Evolutionary conservation across 2,888 invertebrate species (phyloP), one percentile per base, ranked within the genome.

Genomic region (Tenthredo scrophulariae): DNA sequence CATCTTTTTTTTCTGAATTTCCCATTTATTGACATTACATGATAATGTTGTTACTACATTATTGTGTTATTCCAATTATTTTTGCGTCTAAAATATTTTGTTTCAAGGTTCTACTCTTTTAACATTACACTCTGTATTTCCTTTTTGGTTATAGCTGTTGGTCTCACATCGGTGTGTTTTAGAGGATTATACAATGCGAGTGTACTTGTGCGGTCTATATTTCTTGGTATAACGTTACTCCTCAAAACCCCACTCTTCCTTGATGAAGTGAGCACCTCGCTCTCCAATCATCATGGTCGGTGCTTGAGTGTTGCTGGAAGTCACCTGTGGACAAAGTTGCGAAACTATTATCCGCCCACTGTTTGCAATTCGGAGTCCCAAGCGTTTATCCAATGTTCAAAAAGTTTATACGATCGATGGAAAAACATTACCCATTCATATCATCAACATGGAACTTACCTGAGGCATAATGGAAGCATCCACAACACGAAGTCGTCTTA

Each of bases 401-500:
- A 50, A 18, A 4, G 4, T 58, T 15, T 6, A 18, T 18, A 50
- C 6, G 26, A 26, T 62, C 62, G 50, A 22, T n/a, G 10, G 10
- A 62, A 22, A 10, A 13, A 22, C n/a, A 6, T 10, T 7, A 62
- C 3, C 18, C n/a, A 58, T 58, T 15, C 5, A 62, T 26, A 67
- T 67, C 5, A 67, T 62, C 0, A 67, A 29, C 67, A 2, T 15
- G 15, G 33, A 29, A 74, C 74, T 74, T 3, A 74, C 74, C 40
- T 43, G 10, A 3, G 74, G 74, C 74, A 74, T 43, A 18, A 74
- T 74, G 87, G 95, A 67, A 67, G 13, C 18, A 29, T 67, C 67
- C 29, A 6, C 67, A 15, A 67, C 67, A 29, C 67, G 67, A 18
- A 67, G 67, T 29, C 67, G 33, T 5, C 15, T 33, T 33, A 67